A percentile compares a stretch with the other conserved stretches of the same genome.
These are phyloP conservation scores for Rhorus exstirpatorius DNA, from an alignment of 2,888 invertebrate species.

Conservation along the genomic window DNA sequence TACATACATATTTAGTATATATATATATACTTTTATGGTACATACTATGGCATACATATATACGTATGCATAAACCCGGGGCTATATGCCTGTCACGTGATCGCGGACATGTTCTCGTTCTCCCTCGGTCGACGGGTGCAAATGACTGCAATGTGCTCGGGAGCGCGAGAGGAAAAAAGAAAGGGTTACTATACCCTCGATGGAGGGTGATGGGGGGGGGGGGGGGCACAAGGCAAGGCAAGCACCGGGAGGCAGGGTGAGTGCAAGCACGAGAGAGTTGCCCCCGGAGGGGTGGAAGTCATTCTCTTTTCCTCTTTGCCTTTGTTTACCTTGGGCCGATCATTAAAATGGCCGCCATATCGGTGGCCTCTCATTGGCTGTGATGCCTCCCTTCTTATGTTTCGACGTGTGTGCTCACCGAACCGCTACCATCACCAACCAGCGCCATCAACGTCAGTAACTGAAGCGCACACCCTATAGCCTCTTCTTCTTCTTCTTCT, in stretches of 20 bases:
- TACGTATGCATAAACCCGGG: conserved; percentile 6
- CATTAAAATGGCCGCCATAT: conserved; percentile 86
- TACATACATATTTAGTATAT: background rate
- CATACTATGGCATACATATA: background rate
- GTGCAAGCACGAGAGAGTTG: conserved; percentile 38
- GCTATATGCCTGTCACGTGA: conserved; percentile 58
- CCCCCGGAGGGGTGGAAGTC: conserved; percentile 81
- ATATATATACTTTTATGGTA: background rate
- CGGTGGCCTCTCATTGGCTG: conserved; percentile 84
- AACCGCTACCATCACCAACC: conserved; percentile 38
- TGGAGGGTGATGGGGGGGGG: conserved; percentile 25
- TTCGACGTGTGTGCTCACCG: conserved; percentile 42
- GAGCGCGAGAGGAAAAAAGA: conserved; percentile 70
- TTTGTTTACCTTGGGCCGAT: conserved; percentile 85
- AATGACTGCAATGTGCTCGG: conserved; percentile 70
- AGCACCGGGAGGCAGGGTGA: conserved; percentile 39
- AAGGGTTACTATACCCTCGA: conserved; percentile 55
- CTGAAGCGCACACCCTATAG: conserved; percentile 46
- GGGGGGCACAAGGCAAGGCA: conserved; percentile 37
- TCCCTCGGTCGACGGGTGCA: conserved; percentile 65
- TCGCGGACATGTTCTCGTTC: conserved; percentile 53
- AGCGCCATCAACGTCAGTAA: conserved; percentile 59
- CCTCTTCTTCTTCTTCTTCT: conserved; percentile 56
- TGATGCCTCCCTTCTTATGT: conserved; percentile 75
- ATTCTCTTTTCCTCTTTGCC: conserved; percentile 81